Evolutionary conservation across 2,797 vertebrate species (phyloP), one percentile per base, ranked within the genome.

Genomic region (Danio aesculapii): DNA sequence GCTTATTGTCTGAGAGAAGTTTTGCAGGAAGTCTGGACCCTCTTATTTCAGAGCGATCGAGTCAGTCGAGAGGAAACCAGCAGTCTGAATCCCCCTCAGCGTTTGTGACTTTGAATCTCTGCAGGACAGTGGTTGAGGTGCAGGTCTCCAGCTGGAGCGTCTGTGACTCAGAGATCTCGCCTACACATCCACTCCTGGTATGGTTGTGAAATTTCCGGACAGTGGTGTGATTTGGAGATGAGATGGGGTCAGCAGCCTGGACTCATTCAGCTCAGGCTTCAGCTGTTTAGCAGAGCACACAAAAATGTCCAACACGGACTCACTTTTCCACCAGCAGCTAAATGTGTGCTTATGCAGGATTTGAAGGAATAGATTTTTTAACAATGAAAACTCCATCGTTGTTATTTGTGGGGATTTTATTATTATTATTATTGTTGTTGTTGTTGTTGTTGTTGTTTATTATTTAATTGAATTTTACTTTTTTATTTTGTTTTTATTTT

Each of bases 201-300:
- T 50, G 43, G 16, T 62, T 71, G 55, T 13, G 13, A 52, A 71
- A 47, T 43, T 21, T 64, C 30, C 21, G 4, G 21, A 14, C 8
- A 5, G 39, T 39, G 17, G 58, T 71, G 47, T 63, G 58, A 75
- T 79, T 75, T 66, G 30, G 57, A 19, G 67, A 66, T 43, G 59
- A 21, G 47, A 72, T 69, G 41, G 6, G 13, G 14, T 61, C 61
- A 59, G 61, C 63, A 66, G 43, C 69, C 47, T 12, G 6, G 55
- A 44, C 21, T 17, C 21, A 59, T 50, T n/a, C 16, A 30, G 71
- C 13, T 44, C 49, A 30, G 72, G 14, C 46, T 50, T 79, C 71
- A 75, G 55, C 61, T 68, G 72, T 79, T 71, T 49, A 63, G 30
- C 63, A 64, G 75, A 70, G 70, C 67, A 49, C 46, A 62, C 77